Percentiles rank a stretch among this genome's conserved stretches.
These are phyloP conservation scores for Elanus axillaris DNA, from an alignment of 2,113 vertebrate genomes.

Conservation along the genomic window DNA sequence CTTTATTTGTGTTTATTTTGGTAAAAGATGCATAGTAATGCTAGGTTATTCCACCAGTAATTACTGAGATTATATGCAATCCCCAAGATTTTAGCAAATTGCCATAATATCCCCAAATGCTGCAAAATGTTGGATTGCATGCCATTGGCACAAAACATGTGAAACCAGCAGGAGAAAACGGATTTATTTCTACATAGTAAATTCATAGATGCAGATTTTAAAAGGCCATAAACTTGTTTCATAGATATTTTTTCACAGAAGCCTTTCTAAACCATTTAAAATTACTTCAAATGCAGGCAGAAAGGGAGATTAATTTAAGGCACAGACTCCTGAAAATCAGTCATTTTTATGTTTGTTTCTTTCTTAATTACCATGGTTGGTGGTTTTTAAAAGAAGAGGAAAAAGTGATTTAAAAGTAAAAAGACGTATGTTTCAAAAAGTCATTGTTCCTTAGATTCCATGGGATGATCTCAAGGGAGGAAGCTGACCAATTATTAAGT, in stretches of 20 bases:
- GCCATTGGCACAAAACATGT: neutral
- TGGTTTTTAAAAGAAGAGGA: neutral
- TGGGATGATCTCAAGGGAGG: constrained; percentile 98
- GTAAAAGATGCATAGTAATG: constrained; percentile 19
- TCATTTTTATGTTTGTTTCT: neutral
- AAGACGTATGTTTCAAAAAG: neutral
- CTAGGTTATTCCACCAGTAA: constrained; percentile 17
- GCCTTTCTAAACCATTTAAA: constrained; percentile 18
- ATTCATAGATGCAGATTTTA: neutral
- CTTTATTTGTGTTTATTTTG: neutral
- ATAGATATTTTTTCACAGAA: neutral
- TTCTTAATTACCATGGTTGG: neutral
- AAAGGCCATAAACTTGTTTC: neutral
- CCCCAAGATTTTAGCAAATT: constrained; percentile 1
- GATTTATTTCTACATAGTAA: neutral
- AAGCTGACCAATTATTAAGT: constrained; percentile 90
- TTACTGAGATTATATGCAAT: constrained; percentile 27
- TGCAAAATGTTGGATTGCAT: neutral
- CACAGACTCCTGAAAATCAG: neutral
- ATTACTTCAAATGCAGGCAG: neutral
- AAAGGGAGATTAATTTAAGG: constrained; percentile 3
- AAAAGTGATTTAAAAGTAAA: neutral
- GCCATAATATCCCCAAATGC: neutral
- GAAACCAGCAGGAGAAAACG: constrained; percentile 15
- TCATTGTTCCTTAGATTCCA: constrained; percentile 83